Conservation (phyloP, 1,140 invertebrate species). For the Polypedilum vanderplanki region DNA sequence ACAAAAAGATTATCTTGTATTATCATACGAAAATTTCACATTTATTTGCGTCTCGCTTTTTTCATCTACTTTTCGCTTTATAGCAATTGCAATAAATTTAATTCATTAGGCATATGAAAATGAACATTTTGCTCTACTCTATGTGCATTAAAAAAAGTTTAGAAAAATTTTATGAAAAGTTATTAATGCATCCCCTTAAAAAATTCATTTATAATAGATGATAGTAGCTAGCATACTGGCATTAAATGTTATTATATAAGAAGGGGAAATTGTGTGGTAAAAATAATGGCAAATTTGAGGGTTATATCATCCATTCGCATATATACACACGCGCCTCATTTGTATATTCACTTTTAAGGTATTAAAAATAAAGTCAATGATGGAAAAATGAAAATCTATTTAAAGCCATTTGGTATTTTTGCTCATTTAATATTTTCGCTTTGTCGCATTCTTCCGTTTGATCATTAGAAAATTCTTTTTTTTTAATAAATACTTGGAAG, state of each 20-base stretch:
- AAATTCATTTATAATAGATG: no score
- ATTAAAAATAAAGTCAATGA: conserved; percentile 5
- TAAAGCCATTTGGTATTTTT: conserved; percentile 2
- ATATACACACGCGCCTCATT: neutral
- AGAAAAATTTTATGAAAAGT: neutral
- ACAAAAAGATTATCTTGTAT: conserved; percentile 21
- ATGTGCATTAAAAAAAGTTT: no score
- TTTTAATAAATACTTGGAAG: neutral
- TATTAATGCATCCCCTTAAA: neutral
- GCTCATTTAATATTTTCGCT: conserved; percentile 18
- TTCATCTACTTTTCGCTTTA: neutral
- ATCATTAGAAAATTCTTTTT: neutral
- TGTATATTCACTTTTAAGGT: neutral
- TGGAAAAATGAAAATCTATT: conserved; percentile 1
- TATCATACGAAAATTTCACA: conserved; percentile 14
- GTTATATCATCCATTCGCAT: neutral
- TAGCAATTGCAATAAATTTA: conserved; percentile 15
- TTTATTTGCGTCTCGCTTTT: neutral
- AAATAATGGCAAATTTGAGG: conserved; percentile 12
- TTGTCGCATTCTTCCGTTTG: neutral
- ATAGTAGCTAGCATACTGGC: no score
- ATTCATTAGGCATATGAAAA: conserved; percentile 13
- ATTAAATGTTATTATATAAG: no score
- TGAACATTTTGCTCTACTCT: no score
- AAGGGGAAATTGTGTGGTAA: no score